Evolutionary conservation across 2,797 vertebrate species (phyloP), one percentile per base, ranked within the genome.

Genomic region (Pachyuromys duprasi): DNA sequence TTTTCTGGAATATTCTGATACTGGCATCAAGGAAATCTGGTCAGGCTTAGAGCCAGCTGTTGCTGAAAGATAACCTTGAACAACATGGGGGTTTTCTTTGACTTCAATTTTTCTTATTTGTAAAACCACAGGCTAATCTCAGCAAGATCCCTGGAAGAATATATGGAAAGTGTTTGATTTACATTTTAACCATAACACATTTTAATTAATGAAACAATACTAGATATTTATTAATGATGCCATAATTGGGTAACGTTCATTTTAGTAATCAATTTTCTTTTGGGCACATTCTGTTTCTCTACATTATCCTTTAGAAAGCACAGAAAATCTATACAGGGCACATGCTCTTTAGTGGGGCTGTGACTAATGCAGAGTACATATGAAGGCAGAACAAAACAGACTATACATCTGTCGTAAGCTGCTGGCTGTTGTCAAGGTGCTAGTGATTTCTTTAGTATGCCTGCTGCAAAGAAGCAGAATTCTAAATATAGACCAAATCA

Each of bases 351-450:
- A 89, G 84, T 36, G 49, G 31, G 28, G 45, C 65, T 76, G 28
- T 94, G 96, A 96, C 88, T 94, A 94, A 96, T 76, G 82, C 92
- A 81, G 79, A 91, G 82, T 39, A 87, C 72, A 91, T 53, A 75
- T 95, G 95, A 96, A 96, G 94, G 82, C 53, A 39, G 97, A 96
- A 97, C 93, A 97, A 97, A 98, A 95, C 60, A 96, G 86, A 91
- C 91, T 96, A 88, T 96, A 79, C 83, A 89, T 82, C 95, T 96
- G 78, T 95, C 49, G 17, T 45, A 96, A 97, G 84, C 95, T 97
- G 96, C 96, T 96, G 93, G 94, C 90, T 96, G 90, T 96, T 97
- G 96, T 97, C 98, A 97, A 96, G 95, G 94, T 97, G 96, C 93
- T 96, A 95, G 93, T 93, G n/a, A 97, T 96, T 93, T 96, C 86